Conservation (phyloP, 2,888 invertebrate genomes). For the Melangyna quadrimaculata region DNA sequence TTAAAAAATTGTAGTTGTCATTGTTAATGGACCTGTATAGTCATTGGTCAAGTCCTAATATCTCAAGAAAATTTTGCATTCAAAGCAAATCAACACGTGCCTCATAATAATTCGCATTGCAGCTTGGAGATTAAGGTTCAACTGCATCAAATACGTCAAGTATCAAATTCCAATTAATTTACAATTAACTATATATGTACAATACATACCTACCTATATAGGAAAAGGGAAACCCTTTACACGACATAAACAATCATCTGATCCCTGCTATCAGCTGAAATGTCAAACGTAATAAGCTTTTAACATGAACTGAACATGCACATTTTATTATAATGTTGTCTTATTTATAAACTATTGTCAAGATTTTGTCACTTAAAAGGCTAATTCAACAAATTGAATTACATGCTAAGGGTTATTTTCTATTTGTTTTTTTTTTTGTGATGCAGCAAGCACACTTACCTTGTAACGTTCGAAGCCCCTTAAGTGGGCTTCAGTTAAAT, state of each 20-base stretch:
- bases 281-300: not conserved
- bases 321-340: too few relatives aligned
- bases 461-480: conserved; percentile 81
- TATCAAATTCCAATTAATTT: too few relatives aligned
- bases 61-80: not conserved
- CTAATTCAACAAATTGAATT: conserved; percentile 6
- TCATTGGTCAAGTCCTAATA: too few relatives aligned
- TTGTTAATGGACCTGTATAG: not conserved
- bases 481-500: conserved; percentile 80
- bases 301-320: not conserved
- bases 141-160: too few relatives aligned
- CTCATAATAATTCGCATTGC: not conserved
- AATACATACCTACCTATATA: too few relatives aligned
- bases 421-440: not conserved
- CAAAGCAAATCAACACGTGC: not conserved
- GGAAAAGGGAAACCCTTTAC: not conserved
- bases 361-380: not conserved
- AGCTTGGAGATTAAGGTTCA: too few relatives aligned
- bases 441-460: conserved; percentile 74
- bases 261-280: not conserved
- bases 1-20: not conserved
- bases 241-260: not conserved
- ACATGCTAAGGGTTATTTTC: not conserved
- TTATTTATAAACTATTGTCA: not conserved
- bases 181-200: too few relatives aligned